These are phyloP conservation scores for Hecatera dysodea DNA, from an alignment of 2,888 invertebrate species.

Conservation along the genomic window DNA sequence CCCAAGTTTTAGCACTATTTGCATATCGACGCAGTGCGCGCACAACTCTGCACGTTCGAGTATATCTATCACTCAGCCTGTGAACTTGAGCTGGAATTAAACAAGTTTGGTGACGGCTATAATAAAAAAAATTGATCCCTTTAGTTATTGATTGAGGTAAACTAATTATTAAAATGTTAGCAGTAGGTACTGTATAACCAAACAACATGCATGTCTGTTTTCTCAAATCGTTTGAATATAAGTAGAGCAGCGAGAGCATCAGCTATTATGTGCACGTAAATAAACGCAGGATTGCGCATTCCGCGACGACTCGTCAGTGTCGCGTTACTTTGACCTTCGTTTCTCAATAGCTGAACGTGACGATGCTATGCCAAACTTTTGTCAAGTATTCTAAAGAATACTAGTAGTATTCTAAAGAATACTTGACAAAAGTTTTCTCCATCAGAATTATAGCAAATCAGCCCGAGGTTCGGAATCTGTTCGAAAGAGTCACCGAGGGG, in stretches of 20 bases:
- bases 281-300: background rate
- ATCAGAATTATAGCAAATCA: too few species aligned
- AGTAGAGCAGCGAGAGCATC: background rate
- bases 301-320: background rate
- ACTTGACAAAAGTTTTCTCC: too few species aligned
- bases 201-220: too few species aligned
- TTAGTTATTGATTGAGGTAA: too few species aligned
- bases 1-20: constrained; percentile 36
- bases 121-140: too few species aligned
- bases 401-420: too few species aligned
- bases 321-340: background rate
- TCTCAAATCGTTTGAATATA: background rate
- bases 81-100: background rate
- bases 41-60: background rate
- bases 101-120: background rate
- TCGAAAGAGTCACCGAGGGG: too few species aligned
- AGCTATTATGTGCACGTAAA: background rate
- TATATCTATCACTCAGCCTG: background rate
- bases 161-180: background rate
- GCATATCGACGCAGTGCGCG: constrained; percentile 28
- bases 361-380: background rate
- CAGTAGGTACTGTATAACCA: too few species aligned
- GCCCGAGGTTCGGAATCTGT: too few species aligned
- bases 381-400: too few species aligned
- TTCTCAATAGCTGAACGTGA: background rate